phyloP scores from a whole-genome alignment of 2,888 invertebrate species.

The Ennomos quercinarius region DNA sequence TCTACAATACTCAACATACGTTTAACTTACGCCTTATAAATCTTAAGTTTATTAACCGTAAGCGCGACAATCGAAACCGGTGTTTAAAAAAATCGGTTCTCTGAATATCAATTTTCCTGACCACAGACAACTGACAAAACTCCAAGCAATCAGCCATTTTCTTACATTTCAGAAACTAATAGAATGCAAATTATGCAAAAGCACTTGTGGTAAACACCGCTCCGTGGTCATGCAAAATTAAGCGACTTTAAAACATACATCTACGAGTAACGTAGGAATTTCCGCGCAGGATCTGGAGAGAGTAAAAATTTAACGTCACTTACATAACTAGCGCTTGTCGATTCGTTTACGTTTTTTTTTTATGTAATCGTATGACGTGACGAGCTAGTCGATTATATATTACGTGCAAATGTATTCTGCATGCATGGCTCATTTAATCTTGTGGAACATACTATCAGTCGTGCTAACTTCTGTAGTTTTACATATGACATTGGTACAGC shows the following conservation, averaged over 20 bases:
- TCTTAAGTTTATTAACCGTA: too few relatives aligned
- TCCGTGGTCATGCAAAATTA: slow-evolving; percentile 50
- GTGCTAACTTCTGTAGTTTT: not conserved
- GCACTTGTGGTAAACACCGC: slow-evolving; percentile 32
- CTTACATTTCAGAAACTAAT: slow-evolving; percentile 36
- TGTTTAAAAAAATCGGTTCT: too few relatives aligned
- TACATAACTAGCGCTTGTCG: slow-evolving; percentile 27
- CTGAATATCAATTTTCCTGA: slow-evolving; percentile 7
- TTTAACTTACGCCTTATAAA: too few relatives aligned
- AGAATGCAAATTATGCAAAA: slow-evolving; percentile 47
- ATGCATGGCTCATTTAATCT: slow-evolving; percentile 6
- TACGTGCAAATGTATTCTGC: slow-evolving; percentile 20
- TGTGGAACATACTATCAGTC: not conserved
- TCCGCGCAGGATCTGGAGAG: slow-evolving; percentile 31
- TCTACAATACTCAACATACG: too few relatives aligned
- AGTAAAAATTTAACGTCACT: slow-evolving; percentile 44
- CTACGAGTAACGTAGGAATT: slow-evolving; percentile 34
- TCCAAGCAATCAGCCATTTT: slow-evolving; percentile 7
- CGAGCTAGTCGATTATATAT: too few relatives aligned
- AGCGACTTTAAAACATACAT: slow-evolving; percentile 46
- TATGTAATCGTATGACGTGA: too few relatives aligned
- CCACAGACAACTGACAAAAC: slow-evolving; percentile 1
- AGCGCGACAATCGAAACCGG: too few relatives aligned
- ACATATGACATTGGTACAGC: too few relatives aligned
- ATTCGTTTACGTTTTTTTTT: too few relatives aligned